phyloP scores from a whole-genome alignment of 2,888 invertebrate species.

The Drosophila macrospina region DNA sequence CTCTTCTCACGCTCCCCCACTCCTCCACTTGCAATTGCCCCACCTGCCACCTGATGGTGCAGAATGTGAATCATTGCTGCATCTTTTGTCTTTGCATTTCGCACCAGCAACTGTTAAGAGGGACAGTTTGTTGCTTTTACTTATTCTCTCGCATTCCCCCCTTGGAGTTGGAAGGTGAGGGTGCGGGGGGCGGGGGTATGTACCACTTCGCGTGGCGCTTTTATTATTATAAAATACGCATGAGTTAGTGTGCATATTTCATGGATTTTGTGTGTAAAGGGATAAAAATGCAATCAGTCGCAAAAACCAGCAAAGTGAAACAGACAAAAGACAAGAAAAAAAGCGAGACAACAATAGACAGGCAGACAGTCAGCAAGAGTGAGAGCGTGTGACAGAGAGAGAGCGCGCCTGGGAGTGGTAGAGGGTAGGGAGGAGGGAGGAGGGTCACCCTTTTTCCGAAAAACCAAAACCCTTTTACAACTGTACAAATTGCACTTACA shows the following conservation, averaged over 20 bases:
- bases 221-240: slow-evolving; percentile 80
- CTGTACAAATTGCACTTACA: slow-evolving; percentile 55
- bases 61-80: slow-evolving; percentile 49
- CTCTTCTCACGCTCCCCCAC: too few species aligned
- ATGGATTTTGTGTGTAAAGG: slow-evolving; percentile 79
- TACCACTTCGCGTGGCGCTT: slow-evolving; percentile 63
- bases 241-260: slow-evolving; percentile 80
- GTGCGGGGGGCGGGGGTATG: too few species aligned
- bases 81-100: slow-evolving; percentile 70
- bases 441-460: too few species aligned
- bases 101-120: slow-evolving; percentile 8
- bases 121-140: slow-evolving; percentile 34
- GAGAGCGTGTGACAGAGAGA: not conserved
- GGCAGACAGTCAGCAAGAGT: not conserved
- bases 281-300: slow-evolving; percentile 80
- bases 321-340: slow-evolving; percentile 53
- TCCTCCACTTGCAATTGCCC: not conserved
- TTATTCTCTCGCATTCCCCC: not conserved
- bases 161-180: too few species aligned
- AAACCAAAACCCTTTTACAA: slow-evolving; percentile 3
- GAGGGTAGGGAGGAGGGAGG: not conserved
- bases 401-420: not conserved
- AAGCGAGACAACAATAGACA: slow-evolving; percentile 6
- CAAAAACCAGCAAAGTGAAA: slow-evolving; percentile 79
- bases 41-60: not conserved